Conservation (phyloP, 2,888 invertebrate genomes). For the Zaprionus bogoriensis region DNA sequence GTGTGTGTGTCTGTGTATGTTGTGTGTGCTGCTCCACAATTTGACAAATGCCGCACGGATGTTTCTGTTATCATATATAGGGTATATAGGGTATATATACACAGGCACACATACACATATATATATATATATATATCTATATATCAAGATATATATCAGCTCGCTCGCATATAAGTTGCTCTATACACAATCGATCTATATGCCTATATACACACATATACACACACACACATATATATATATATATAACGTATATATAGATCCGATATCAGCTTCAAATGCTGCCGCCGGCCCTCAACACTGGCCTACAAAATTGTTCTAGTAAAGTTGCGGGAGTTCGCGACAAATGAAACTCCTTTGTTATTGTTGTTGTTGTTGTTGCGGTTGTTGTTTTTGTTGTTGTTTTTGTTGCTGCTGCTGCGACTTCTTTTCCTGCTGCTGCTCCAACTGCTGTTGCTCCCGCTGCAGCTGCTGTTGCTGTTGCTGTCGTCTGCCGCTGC, state of each 20-base stretch:
- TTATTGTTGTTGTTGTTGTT: constrained; percentile 23
- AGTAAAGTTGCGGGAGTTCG: constrained; percentile 45
- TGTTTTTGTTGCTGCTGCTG: constrained; percentile 34
- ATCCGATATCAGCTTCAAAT: constrained; percentile 24
- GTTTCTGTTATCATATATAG: constrained; percentile 11
- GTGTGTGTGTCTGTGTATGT: background rate
- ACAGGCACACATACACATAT: background rate
- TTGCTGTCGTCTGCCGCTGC: constrained; percentile 45
- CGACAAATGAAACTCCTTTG: constrained; percentile 42
- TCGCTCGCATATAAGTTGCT: no score
- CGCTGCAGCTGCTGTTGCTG: constrained; percentile 1
- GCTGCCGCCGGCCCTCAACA: constrained; percentile 27
- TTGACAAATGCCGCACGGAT: constrained; percentile 38
- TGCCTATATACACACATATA: constrained; percentile 7
- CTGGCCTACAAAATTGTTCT: constrained; percentile 28
- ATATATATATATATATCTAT: constrained; percentile 2
- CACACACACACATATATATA: constrained; percentile 7
- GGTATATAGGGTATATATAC: no score
- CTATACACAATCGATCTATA: background rate
- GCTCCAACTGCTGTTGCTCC: background rate
- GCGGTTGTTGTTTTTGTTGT: constrained; percentile 16
- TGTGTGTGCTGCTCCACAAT: constrained; percentile 11
- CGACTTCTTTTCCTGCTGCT: constrained; percentile 10
- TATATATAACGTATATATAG: background rate
- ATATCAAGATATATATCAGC: constrained; percentile 1